Base-by-base conservation (phyloP, 2,888 invertebrate genomes). In the Apoderus coryli region DNA sequence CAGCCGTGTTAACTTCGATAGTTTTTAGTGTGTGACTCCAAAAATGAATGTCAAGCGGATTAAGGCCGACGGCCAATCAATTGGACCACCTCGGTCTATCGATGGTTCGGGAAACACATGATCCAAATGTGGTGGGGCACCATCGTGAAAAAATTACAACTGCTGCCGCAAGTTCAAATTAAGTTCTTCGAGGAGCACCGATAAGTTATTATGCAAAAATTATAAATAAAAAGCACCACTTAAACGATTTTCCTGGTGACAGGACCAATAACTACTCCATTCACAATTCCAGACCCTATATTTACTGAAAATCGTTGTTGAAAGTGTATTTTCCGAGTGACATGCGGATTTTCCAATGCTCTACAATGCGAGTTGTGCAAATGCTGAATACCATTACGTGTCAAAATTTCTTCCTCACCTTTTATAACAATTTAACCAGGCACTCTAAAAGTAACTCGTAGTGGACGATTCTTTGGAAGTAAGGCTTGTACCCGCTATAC, bases 401-500 rank as follows among this genome's bases (percentile, higher is more conserved):
- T n/a, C 7, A 7, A 19, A 19, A 6, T n/a, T n/a, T n/a, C n/a
- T n/a, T n/a, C n/a, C n/a, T n/a, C n/a, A 19, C 19, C 19, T 7
- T n/a, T 19, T 19, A n/a, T n/a, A 19, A 19, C 6, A 19, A n/a
- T 19, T 19, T 19, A 19, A n/a, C n/a, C n/a, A n/a, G n/a, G n/a
- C n/a, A n/a, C n/a, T n/a, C n/a, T n/a, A n/a, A n/a, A n/a, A n/a
- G n/a, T 19, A 7, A 19, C 19, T 19, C 19, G 19, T 7, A 19
- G 19, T n/a, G 19, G 19, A 19, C 6, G 19, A 19, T 19, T n/a
- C 19, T 19, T 19, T 19, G 19, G 19, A 19, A 19, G 19, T 19
- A 19, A 19, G 19, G 19, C 19, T 19, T 19, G 19, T 19, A 19
- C 19, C 19, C 19, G 19, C 19, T 19, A n/a, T n/a, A 19, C 19